These are phyloP conservation scores for Apostichopus leukothele DNA, from an alignment of 53 echinoderm and acorn worm genomes.

Conservation along the genomic window DNA sequence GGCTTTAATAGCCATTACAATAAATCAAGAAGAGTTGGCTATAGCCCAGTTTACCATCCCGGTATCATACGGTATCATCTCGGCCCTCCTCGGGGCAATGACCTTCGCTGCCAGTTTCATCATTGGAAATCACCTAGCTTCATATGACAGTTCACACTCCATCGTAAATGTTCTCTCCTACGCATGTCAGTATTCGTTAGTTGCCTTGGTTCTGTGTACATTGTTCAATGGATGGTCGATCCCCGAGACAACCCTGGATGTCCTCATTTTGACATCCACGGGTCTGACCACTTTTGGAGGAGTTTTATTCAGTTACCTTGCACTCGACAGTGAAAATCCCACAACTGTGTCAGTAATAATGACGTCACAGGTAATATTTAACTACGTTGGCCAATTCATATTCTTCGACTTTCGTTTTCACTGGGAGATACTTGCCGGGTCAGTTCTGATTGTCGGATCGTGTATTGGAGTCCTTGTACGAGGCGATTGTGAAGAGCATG, in stretches of 20 bases:
- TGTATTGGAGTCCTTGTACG: not conserved
- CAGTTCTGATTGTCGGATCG: not conserved
- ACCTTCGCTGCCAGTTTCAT: not conserved
- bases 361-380: not conserved
- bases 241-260: not conserved
- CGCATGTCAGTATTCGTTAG: not conserved
- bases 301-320: not conserved
- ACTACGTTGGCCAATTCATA: not conserved
- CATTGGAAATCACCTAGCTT: not conserved
- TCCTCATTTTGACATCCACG: not conserved
- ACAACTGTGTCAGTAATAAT: not conserved
- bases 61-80: not conserved
- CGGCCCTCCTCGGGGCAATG: not conserved
- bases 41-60: not conserved
- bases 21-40: not conserved
- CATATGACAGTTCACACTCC: not conserved
- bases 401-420: slow-evolving; percentile 19
- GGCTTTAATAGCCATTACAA: not conserved
- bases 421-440: not conserved
- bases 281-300: not conserved
- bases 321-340: not conserved
- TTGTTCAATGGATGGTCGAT: not conserved
- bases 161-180: not conserved
- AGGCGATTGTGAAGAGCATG: no score
- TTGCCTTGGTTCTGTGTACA: not conserved